Base-by-base conservation (phyloP, 2,888 invertebrate genomes). In the Eilema depressum region DNA sequence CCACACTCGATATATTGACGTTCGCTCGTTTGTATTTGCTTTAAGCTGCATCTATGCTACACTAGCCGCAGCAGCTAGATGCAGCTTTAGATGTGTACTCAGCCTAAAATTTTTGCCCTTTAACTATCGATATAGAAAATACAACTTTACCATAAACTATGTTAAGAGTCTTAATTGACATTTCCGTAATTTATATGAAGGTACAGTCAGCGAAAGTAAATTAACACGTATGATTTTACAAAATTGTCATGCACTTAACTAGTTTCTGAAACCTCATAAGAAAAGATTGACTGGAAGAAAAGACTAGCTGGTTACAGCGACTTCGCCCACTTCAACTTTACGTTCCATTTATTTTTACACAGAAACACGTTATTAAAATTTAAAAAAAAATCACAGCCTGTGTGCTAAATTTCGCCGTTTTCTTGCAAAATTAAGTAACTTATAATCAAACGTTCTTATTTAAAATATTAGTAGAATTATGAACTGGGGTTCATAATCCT, bases 161-260 rank as follows among this genome's bases (percentile, higher is more conserved):
- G 14, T 26, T 66, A 69, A 33, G 65, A 73, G 63, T 72, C 70
- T 77, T 80, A 80, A 80, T 80, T 80, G 80, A 80, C 80, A 69
- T 71, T 65, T 66, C 70, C 64, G 60, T 71, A 79, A 74, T 81
- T 74, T 69, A 69, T 68, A 70, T 66, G 53, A 53, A 53, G n/a
- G 53, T 20, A 53, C 53, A 53, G 53, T 53, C 53, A 53, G 20
- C 53, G 20, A 53, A 53, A 53, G 53, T 53, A 53, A 53, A 53
- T 53, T 53, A 53, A 53, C n/a, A 53, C 53, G 20, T 53, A 8
- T 8, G 20, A 53, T 53, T 53, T 53, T n/a, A 53, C n/a, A 53
- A 53, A 53, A n/a, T 53, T 53, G 53, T n/a, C n/a, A n/a, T 53
- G 53, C 17, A 47, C 47, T 53, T 47, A 47, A 47, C 20, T 47